Conservation (phyloP, 2,113 vertebrate genomes). For the Cephalopholis sonnerati region DNA sequence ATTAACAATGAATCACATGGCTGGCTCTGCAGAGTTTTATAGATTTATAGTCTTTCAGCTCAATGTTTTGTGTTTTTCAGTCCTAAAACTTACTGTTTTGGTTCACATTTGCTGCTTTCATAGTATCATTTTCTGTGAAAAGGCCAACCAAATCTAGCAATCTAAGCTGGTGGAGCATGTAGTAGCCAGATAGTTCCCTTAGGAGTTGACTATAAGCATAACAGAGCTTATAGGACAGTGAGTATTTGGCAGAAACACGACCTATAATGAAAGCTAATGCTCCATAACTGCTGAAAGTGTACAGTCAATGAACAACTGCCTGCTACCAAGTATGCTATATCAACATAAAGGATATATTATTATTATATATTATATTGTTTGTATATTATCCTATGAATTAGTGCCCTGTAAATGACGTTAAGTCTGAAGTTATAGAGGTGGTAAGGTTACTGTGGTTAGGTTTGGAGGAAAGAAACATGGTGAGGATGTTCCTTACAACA, state of each 20-base stretch:
- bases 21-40: background rate
- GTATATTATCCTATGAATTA: too few species aligned
- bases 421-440: too few species aligned
- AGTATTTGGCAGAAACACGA: background rate
- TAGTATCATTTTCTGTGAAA: too few species aligned
- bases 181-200: background rate
- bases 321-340: too few species aligned
- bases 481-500: too few species aligned
- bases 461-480: too few species aligned
- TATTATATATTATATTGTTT: too few species aligned
- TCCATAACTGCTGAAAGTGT: background rate
- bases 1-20: background rate
- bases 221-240: background rate
- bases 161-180: background rate
- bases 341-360: too few species aligned
- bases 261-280: background rate
- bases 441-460: too few species aligned
- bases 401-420: too few species aligned
- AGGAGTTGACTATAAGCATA: background rate
- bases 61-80: background rate
- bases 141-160: background rate
- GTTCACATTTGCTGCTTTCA: too few species aligned
- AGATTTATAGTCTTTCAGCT: background rate
- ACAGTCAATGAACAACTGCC: too few species aligned
- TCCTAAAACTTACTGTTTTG: background rate